These are phyloP conservation scores for Pipistrellus pipistrellus DNA, from an alignment of 2,797 vertebrate species.

Conservation along the genomic window DNA sequence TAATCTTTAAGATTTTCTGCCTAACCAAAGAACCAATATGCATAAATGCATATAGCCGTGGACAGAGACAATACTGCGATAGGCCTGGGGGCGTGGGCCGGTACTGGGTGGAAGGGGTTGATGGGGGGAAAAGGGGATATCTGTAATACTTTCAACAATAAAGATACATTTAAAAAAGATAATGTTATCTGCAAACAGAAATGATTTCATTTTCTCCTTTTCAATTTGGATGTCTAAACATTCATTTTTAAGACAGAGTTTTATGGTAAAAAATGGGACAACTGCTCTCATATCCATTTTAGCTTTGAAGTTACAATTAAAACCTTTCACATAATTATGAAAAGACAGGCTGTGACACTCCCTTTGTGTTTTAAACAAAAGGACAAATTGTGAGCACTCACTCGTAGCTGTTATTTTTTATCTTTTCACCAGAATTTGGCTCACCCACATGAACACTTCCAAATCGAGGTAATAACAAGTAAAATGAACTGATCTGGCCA, in stretches of 20 bases:
- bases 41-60: too few relatives aligned
- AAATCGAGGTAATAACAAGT: neutral
- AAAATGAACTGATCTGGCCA: neutral
- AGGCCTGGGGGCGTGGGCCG: too few relatives aligned
- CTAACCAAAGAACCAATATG: too few relatives aligned
- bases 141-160: neutral
- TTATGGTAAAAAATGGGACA: neutral
- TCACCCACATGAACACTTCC: neutral
- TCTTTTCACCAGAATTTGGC: neutral
- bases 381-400: neutral
- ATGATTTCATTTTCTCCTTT: slow-evolving; percentile 1
- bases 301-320: neutral
- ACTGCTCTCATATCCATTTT: neutral
- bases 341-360: neutral
- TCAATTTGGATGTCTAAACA: neutral
- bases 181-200: neutral
- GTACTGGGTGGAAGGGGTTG: neutral
- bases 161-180: neutral
- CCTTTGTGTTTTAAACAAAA: slow-evolving; percentile 22
- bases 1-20: neutral
- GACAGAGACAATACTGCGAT: too few relatives aligned
- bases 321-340: neutral
- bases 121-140: neutral
- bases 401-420: slow-evolving; percentile 27
- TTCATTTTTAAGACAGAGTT: slow-evolving; percentile 4